These are phyloP conservation scores for Ascidia mentula DNA, from an alignment of 23 tunicate genomes.

Conservation along the genomic window DNA sequence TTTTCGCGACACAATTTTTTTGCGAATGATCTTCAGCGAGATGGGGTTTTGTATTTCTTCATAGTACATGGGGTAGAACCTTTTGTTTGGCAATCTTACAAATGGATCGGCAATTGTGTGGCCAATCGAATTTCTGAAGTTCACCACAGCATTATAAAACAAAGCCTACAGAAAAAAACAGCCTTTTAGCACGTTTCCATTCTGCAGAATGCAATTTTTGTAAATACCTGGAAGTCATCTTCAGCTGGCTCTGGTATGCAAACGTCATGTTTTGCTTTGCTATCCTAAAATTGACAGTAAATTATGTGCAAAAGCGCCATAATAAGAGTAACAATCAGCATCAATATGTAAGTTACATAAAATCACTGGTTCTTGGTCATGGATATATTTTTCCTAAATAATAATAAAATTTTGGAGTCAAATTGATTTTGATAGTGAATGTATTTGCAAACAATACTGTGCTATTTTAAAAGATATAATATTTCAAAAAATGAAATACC, in stretches of 20 bases:
- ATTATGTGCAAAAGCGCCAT: too few species aligned
- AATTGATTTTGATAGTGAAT: too few species aligned
- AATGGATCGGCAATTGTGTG: conserved; percentile 91
- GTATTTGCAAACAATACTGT: too few species aligned
- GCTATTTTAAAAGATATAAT: too few species aligned
- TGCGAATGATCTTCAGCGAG: conserved; percentile 73
- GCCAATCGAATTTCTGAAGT: conserved; percentile 59
- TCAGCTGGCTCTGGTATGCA: conserved; percentile 29
- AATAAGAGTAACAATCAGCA: too few species aligned
- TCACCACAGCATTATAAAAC: conserved; percentile 86
- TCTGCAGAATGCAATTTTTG: too few species aligned
- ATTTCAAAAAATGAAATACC: too few species aligned
- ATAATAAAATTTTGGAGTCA: too few species aligned
- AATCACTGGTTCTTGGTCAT: too few species aligned
- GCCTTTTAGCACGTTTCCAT: not conserved
- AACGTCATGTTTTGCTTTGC: conserved; percentile 42
- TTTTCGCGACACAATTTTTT: conserved; percentile 58
- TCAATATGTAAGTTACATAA: too few species aligned
- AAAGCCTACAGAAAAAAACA: conserved; percentile 38
- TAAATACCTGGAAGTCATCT: conserved; percentile 57
- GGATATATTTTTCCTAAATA: too few species aligned
- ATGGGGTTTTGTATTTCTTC: conserved; percentile 92
- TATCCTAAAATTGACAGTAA: too few species aligned
- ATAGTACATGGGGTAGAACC: conserved; percentile 81
- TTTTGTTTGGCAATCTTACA: conserved; percentile 79